A percentile compares a stretch with the other conserved stretches of the same genome.
Conservation (phyloP, 2,888 invertebrate species). For the Hyles lineata region DNA sequence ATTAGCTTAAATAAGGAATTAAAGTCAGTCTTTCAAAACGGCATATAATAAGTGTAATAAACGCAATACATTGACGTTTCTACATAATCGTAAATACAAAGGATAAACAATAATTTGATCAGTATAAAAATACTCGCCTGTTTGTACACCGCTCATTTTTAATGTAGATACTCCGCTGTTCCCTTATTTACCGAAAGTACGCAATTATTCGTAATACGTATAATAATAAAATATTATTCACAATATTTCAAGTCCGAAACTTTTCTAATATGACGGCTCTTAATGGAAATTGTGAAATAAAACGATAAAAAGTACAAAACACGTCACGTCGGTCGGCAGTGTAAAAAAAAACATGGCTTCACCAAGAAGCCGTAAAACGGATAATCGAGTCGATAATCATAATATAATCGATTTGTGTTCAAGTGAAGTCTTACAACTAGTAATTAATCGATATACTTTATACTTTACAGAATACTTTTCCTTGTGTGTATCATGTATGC, state of each 20-base stretch:
- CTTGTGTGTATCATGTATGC: too few species aligned
- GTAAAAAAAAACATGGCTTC: conserved; percentile 14
- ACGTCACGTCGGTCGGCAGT: conserved; percentile 39
- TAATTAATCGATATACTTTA: too few species aligned
- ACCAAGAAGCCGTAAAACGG: background rate
- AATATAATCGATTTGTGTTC: too few species aligned
- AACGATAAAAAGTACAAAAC: conserved; percentile 38
- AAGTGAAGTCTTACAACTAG: too few species aligned
- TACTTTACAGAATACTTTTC: too few species aligned
- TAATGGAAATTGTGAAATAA: conserved; percentile 31
- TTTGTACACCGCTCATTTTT: conserved; percentile 75
- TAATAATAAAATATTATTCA: conserved; percentile 5
- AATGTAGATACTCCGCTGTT: background rate
- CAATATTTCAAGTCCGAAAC: conserved; percentile 2
- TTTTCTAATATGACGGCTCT: background rate
- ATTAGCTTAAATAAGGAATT: too few species aligned
- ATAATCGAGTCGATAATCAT: background rate
- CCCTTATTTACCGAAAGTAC: background rate
- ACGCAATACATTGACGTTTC: background rate
- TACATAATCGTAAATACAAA: conserved; percentile 5
- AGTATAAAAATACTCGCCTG: conserved; percentile 58
- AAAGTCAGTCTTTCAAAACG: too few species aligned
- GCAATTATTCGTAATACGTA: background rate
- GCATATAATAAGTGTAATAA: background rate
- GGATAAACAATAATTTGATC: background rate